phyloP scores from a whole-genome alignment of 1,140 invertebrate species.

The Penaeus vannamei region DNA sequence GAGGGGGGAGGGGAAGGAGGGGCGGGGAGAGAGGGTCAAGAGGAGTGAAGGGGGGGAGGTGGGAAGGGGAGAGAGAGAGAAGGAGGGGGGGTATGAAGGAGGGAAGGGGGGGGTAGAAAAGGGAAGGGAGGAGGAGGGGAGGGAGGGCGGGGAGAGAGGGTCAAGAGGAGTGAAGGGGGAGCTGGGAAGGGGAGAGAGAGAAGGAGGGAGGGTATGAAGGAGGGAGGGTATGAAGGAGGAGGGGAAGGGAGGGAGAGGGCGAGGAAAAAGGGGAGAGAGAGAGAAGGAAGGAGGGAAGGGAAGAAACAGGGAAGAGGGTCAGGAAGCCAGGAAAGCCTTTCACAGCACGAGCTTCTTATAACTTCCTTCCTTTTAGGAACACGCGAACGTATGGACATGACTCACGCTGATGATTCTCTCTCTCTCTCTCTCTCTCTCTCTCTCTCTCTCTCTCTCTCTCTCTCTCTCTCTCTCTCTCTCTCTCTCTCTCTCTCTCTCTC shows the following conservation, averaged over 20 bases:
- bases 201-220: neutral
- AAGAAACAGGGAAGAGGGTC: neutral
- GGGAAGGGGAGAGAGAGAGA: neutral
- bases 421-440: neutral
- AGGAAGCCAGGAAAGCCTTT: neutral
- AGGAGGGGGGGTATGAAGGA: neutral
- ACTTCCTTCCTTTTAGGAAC: neutral
- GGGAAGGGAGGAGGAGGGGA: neutral
- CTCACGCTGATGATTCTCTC: neutral
- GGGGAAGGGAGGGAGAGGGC: neutral
- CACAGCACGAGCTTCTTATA: neutral
- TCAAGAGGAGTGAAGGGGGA: too few species aligned
- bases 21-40: neutral
- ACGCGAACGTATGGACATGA: neutral
- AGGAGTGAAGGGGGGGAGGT: too few species aligned
- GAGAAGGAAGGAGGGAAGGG: neutral
- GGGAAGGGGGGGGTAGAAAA: neutral
- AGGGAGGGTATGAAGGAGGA: neutral
- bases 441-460: neutral
- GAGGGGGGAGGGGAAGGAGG: neutral
- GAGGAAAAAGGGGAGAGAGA: neutral
- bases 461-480: slow-evolving; percentile 9
- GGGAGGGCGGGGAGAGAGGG: neutral
- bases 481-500: slow-evolving; percentile 17
- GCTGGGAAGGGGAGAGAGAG: neutral